Evolutionary conservation across 2,797 vertebrate species (phyloP).

Genomic region (Dallia pectoralis): DNA sequence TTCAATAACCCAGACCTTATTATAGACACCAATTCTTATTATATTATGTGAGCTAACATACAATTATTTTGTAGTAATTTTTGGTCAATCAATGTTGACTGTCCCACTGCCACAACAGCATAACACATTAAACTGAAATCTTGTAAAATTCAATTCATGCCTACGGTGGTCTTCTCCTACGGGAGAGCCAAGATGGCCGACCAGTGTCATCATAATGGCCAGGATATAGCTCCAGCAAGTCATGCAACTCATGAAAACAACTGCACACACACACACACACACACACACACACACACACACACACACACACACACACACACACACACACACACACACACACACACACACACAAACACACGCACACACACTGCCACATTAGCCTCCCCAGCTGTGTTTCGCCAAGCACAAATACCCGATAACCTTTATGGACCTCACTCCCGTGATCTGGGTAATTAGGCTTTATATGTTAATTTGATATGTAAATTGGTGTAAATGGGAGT

Average conservation of each 20-base stretch:
- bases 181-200: no score
- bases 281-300: no score
- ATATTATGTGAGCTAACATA: no score
- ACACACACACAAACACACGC: conserved; percentile 33
- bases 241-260: neutral
- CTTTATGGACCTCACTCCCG: conserved; percentile 68
- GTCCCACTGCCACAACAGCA: no score
- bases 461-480: conserved; percentile 53
- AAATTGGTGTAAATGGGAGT: conserved; percentile 72
- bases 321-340: neutral
- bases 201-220: no score
- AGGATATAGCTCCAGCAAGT: neutral
- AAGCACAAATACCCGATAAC: conserved; percentile 60
- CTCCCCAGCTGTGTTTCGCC: conserved; percentile 63
- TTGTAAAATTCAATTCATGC: no score
- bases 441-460: conserved; percentile 75
- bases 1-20: no score
- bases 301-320: neutral
- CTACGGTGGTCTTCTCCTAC: no score
- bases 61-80: no score
- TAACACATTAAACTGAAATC: no score
- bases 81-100: no score
- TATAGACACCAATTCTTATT: no score
- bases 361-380: conserved; percentile 60
- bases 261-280: neutral